Percentiles rank a stretch among this genome's conserved stretches.
Conservation (phyloP, 2,797 vertebrate species). For the Syngnathus acus region DNA sequence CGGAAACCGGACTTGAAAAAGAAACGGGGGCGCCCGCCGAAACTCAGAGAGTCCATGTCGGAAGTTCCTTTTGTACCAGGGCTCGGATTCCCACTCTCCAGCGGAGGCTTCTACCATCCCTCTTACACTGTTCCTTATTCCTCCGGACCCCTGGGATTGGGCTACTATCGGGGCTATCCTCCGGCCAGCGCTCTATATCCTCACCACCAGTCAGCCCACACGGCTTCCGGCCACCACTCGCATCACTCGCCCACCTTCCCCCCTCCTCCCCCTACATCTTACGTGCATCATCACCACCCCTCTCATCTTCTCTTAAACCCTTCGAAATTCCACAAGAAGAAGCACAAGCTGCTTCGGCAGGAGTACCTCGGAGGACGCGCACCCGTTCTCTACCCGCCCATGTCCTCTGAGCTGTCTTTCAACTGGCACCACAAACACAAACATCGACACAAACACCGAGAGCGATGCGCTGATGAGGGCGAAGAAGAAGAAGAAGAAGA, state of each 20-base stretch:
- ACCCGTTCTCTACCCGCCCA: slow-evolving; percentile 87
- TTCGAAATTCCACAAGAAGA: slow-evolving; percentile 97
- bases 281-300: slow-evolving; percentile 90
- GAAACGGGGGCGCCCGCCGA: slow-evolving; percentile 91
- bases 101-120: slow-evolving; percentile 89
- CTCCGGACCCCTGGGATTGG: slow-evolving; percentile 87
- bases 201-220: slow-evolving; percentile 76
- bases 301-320: slow-evolving; percentile 89
- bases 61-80: slow-evolving; percentile 96
- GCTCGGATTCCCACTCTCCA: slow-evolving; percentile 84
- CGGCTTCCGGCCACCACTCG: slow-evolving; percentile 69
- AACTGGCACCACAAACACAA: slow-evolving; percentile 96
- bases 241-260: slow-evolving; percentile 86
- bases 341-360: slow-evolving; percentile 91
- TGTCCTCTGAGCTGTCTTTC: slow-evolving; percentile 93
- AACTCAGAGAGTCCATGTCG: slow-evolving; percentile 92
- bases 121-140: slow-evolving; percentile 95
- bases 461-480: slow-evolving; percentile 76
- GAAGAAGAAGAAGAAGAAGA: slow-evolving; percentile 62
- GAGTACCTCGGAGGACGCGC: slow-evolving; percentile 78
- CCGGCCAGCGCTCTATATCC: slow-evolving; percentile 87
- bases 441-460: slow-evolving; percentile 94
- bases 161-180: slow-evolving; percentile 92
- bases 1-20: slow-evolving; percentile 96
- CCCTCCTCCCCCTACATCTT: slow-evolving; percentile 84